Percentiles rank a stretch among this genome's conserved stretches.
These are phyloP conservation scores for Cynopterus brachyotis DNA, from an alignment of 2,113 vertebrate species.

Conservation along the genomic window DNA sequence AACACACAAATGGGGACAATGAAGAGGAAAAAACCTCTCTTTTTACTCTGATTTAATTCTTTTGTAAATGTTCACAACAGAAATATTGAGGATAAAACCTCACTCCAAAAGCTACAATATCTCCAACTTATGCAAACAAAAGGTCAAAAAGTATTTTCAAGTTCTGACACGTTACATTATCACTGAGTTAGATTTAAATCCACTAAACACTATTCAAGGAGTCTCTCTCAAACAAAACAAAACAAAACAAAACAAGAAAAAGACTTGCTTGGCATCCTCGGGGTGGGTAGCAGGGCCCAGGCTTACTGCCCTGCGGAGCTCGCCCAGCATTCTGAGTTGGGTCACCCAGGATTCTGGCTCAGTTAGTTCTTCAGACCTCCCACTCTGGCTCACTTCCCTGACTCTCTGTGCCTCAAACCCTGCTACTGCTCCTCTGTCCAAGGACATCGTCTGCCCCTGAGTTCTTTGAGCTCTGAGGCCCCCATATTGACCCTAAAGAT, in stretches of 20 bases:
- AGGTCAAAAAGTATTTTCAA: not conserved
- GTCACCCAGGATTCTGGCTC: no score
- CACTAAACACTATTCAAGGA: not conserved
- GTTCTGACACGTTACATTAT: not conserved
- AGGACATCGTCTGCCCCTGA: not conserved
- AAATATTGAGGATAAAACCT: not conserved
- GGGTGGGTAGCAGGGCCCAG: not conserved
- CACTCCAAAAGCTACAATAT: not conserved
- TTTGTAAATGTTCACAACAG: not conserved
- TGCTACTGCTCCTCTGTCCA: not conserved
- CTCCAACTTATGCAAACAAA: not conserved
- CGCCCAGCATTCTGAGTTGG: no score
- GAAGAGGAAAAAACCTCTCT: not conserved
- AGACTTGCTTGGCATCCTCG: no score
- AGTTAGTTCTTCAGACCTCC: not conserved
- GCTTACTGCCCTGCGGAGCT: fast-evolving
- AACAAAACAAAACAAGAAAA: not conserved
- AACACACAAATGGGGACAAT: not conserved
- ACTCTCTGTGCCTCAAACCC: not conserved
- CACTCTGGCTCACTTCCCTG: no score
- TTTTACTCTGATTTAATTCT: not conserved
- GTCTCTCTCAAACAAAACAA: not conserved
- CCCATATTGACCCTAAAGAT: not conserved
- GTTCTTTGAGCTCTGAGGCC: no score
- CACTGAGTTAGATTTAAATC: not conserved